Base-by-base conservation (phyloP, 2,888 invertebrate genomes). In the Incurvaria masculella region DNA sequence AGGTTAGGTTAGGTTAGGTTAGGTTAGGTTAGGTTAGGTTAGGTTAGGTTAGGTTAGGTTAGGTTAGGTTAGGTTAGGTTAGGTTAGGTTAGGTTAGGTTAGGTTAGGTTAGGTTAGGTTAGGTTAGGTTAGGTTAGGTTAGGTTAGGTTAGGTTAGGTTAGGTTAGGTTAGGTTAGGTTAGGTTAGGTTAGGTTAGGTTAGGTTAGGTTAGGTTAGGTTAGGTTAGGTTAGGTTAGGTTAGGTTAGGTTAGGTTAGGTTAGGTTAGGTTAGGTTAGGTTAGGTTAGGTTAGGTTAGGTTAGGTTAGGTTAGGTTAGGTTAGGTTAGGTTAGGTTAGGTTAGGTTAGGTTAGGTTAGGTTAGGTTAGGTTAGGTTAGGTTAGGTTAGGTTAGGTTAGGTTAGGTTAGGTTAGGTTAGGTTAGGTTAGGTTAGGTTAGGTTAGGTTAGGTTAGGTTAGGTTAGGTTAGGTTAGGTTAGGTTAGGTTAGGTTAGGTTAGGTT, bases 311-410 rank as follows among this genome's bases (percentile, higher is more conserved):
- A 44, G 44, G 44, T 44, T 44, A 44, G 44, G 44, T 44, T 44
- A 44, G 44, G 44, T 44, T 44, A 44, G 44, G 44, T 45, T 45
- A 45, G 45, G 45, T 45, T 45, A 45, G 45, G 45, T 45, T 45
- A 45, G 45, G 45, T 45, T 45, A 45, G 45, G 45, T 45, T 45
- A 45, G 45, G 45, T 45, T 45, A 45, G 45, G 45, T 45, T 45
- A 45, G 45, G 45, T 45, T 43, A 43, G 43, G 43, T 43, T 43
- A 43, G 43, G 43, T 43, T 43, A 43, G 43, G 43, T 43, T 43
- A 43, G 43, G 43, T 43, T 43, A 43, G 43, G 43, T 43, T 43
- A 43, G 43, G 43, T 43, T 43, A 43, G 43, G 43, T 43, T 43
- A 43, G 43, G 43, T 43, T 43, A 43, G 43, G 43, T 43, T 43